A percentile compares a stretch with the other conserved stretches of the same genome.
Conservation (phyloP, 2,888 invertebrate genomes). For the Ormia ochracea region DNA sequence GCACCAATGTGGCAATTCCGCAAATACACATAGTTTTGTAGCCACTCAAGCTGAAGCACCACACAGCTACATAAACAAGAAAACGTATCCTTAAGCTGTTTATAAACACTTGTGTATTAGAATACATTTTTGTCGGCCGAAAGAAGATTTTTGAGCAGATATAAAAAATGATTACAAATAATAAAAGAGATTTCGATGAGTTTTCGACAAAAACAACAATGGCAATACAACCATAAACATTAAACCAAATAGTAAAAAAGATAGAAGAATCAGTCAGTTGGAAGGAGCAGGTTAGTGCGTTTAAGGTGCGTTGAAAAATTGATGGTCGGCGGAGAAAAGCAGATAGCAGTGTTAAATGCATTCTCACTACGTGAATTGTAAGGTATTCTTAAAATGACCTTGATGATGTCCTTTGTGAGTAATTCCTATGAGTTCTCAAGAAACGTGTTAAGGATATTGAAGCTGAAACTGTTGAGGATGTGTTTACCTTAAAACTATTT, state of each 20-base stretch:
- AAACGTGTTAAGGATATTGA: neutral
- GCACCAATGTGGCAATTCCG: too few relatives aligned
- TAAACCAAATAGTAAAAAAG: neutral
- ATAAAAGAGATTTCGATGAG: constrained; percentile 31
- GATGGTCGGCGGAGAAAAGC: neutral
- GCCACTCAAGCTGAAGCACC: too few relatives aligned
- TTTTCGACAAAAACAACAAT: constrained; percentile 31
- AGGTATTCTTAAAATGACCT: constrained; percentile 53
- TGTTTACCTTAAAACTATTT: neutral
- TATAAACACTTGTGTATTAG: neutral
- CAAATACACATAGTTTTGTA: too few relatives aligned
- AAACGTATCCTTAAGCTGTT: constrained; percentile 8
- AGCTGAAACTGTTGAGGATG: neutral
- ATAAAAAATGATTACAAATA: constrained; percentile 29
- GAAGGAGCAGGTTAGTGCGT: neutral
- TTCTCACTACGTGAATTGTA: constrained; percentile 40
- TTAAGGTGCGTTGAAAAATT: neutral
- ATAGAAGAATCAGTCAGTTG: neutral
- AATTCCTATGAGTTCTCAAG: constrained; percentile 3
- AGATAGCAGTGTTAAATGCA: neutral
- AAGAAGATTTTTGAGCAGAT: neutral
- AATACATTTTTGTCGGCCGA: too few relatives aligned
- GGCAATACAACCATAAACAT: neutral
- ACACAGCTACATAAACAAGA: too few relatives aligned
- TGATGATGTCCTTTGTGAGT: constrained; percentile 37